Evolutionary conservation across 2,113 vertebrate genomes (phyloP).

Genomic region (Poeciliopsis occidentalis): DNA sequence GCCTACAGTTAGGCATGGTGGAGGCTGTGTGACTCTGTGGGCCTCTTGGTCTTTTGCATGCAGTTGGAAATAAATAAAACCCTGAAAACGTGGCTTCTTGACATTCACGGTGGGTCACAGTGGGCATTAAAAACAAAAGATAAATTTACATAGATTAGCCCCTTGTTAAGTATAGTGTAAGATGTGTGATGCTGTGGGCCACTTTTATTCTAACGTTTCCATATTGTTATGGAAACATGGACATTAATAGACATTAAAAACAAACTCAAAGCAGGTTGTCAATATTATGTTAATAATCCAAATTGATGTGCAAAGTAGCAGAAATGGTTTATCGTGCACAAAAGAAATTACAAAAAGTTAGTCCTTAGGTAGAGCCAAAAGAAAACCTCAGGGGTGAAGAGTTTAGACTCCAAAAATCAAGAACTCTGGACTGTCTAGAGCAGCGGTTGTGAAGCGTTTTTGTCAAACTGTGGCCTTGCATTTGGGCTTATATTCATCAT

Average conservation of each 20-base stretch:
- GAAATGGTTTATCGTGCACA: not conserved
- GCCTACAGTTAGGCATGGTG: not conserved
- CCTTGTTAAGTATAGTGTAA: not conserved
- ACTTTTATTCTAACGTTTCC: not conserved
- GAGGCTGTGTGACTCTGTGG: not conserved
- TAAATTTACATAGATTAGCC: no score
- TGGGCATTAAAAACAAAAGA: no score
- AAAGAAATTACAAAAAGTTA: not conserved
- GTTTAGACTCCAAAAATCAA: no score
- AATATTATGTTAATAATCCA: not conserved
- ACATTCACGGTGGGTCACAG: no score
- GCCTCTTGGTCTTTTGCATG: not conserved
- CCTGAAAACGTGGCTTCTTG: no score
- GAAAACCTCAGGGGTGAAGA: not conserved
- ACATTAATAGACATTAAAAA: not conserved
- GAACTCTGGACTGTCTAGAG: no score
- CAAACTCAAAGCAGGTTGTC: not conserved
- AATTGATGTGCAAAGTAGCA: not conserved
- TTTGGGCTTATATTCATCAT: no score
- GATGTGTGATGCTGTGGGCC: not conserved
- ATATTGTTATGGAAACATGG: not conserved
- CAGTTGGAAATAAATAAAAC: not conserved
- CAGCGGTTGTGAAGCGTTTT: no score
- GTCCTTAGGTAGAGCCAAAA: not conserved
- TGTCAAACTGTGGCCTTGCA: no score